Evolutionary conservation across 2,888 invertebrate genomes (phyloP), one percentile per base, ranked within the genome.

Genomic region (Macrosoma leucophasiata): DNA sequence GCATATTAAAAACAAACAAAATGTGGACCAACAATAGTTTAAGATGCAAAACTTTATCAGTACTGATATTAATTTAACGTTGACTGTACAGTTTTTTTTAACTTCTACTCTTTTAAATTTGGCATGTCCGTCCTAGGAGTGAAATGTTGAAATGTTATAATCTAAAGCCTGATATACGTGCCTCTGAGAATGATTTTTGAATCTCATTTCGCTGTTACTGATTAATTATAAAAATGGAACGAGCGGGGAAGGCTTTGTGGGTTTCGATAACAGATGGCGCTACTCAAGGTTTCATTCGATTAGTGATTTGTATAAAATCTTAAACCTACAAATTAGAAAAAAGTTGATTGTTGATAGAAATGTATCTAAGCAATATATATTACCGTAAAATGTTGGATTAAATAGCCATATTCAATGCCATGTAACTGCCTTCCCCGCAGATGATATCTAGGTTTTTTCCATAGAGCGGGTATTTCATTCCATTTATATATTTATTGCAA

Each of bases 91-190:
- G 34, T 35, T 50, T 46, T 43, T 32, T 45, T 39, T 36, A 23
- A 36, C 6, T 24, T 36, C 29, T 32, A 44, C 27, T n/a, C n/a
- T 36, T 37, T 50, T 58, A 50, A 56, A 44, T 53, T 55, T 64
- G 72, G 76, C 72, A 73, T 61, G 58, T 78, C 81, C 81, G 81
- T 79, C 81, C 79, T 69, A 59, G 60, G 62, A 69, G 60, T 67
- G 57, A 66, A 72, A 41, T 42, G 44, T 46, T 36, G 50, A 51
- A 43, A 48, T 43, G 50, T 48, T 49, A 46, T 39, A 48, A 63
- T 50, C 40, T 48, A 56, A 75, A 79, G 78, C 78, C 79, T 78
- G 78, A 78, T 61, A 50, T 62, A 43, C 55, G 81, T 81, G 79
- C 81, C 81, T 79, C 61, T 48, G 52, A 59, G 41, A 13, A 49